These are phyloP conservation scores for Caretta caretta DNA, from an alignment of 2,113 vertebrate genomes.

Conservation along the genomic window DNA sequence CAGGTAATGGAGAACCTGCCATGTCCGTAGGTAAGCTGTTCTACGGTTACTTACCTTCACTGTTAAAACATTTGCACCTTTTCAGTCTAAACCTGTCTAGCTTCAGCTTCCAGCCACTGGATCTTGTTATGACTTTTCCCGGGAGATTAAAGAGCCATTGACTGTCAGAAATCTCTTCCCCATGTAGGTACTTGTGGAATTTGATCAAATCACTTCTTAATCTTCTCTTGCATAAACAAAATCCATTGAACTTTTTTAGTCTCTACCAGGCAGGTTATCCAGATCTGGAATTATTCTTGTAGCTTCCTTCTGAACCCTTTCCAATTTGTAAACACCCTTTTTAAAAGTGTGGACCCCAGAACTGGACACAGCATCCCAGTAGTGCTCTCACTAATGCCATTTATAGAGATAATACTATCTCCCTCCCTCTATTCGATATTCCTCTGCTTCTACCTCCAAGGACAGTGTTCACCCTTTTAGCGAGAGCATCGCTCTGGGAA, in stretches of 20 bases:
- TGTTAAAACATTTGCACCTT: not conserved
- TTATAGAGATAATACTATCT: not conserved
- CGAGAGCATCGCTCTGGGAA: not conserved
- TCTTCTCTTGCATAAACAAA: not conserved
- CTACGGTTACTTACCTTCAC: fast-evolving
- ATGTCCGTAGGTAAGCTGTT: fast-evolving
- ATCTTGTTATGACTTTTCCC: not conserved
- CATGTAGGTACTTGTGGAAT: not conserved
- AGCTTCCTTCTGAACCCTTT: not conserved
- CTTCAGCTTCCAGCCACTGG: not conserved
- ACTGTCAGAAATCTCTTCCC: not conserved
- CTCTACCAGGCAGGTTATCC: not conserved
- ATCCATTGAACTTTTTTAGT: not conserved
- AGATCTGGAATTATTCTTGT: not conserved
- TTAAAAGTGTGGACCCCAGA: not conserved
- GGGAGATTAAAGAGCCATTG: not conserved
- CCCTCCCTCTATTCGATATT: not conserved
- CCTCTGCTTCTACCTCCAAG: not conserved
- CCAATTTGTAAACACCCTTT: not conserved
- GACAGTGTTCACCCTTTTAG: not conserved
- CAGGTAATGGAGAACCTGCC: not conserved
- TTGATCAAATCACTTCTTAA: not conserved
- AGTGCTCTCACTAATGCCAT: not conserved
- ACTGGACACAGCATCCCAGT: not conserved
- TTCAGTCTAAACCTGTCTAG: fast-evolving